These are phyloP conservation scores for Lathamus discolor DNA, from an alignment of 2,113 vertebrate species.

Conservation along the genomic window DNA sequence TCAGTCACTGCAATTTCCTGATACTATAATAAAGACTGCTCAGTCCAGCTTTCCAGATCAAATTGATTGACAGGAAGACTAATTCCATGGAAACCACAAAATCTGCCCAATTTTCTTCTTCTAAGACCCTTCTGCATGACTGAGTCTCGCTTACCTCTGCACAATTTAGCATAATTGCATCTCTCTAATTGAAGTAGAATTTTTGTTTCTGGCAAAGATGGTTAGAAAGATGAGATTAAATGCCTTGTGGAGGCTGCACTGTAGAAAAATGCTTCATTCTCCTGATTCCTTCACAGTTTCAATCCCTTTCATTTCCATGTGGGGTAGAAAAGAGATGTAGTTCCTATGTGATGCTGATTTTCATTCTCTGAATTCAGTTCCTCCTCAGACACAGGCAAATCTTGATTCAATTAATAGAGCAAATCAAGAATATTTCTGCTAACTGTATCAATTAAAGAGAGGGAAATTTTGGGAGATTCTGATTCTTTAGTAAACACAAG, in stretches of 20 bases:
- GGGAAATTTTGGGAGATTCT: neutral
- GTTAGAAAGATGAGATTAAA: neutral
- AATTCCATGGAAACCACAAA: constrained; percentile 21
- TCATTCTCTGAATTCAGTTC: neutral
- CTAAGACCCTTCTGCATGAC: constrained; percentile 26
- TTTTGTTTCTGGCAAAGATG: neutral
- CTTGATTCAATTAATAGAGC: neutral
- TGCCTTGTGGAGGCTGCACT: neutral
- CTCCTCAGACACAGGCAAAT: neutral
- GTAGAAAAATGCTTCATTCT: neutral
- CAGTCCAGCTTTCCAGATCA: constrained; percentile 11
- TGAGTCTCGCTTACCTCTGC: constrained; percentile 35
- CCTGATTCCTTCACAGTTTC: neutral
- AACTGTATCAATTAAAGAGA: neutral
- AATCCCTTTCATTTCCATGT: neutral
- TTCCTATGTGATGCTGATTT: neutral
- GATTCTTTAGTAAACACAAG: neutral
- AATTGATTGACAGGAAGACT: constrained; percentile 17
- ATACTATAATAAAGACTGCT: neutral
- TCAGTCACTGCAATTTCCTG: constrained; percentile 25
- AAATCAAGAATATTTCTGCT: neutral
- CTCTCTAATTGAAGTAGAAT: neutral
- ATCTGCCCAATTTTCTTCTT: neutral
- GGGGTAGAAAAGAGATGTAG: neutral
- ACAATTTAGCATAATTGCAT: constrained; percentile 27